A percentile compares a stretch with the other conserved stretches of the same genome.
These are phyloP conservation scores for Gryllus longicercus DNA, from an alignment of 2,888 invertebrate genomes.

Conservation along the genomic window DNA sequence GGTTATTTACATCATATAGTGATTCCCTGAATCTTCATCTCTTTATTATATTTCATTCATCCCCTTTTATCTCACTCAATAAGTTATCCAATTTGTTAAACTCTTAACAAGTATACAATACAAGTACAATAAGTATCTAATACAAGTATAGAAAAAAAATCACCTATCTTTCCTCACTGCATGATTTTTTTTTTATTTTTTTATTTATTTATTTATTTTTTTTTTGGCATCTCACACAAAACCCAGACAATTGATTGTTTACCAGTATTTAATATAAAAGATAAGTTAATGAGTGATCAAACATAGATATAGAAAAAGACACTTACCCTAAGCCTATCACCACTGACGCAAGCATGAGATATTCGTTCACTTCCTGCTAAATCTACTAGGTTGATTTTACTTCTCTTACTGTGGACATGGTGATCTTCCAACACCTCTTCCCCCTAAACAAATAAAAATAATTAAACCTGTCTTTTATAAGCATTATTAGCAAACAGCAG, in stretches of 20 bases:
- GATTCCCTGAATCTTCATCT: too few species aligned
- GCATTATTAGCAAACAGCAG: too few species aligned
- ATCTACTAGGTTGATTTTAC: slow-evolving; percentile 76
- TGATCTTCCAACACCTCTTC: neutral
- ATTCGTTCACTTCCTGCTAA: slow-evolving; percentile 77
- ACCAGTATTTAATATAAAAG: neutral
- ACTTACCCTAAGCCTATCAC: slow-evolving; percentile 60
- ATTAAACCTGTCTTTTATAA: too few species aligned
- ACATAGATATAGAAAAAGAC: too few species aligned
- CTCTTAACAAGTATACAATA: too few species aligned
- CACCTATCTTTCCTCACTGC: too few species aligned
- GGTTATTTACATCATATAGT: slow-evolving; percentile 37
- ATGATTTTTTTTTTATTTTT: neutral
- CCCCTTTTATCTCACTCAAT: too few species aligned
- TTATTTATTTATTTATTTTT: too few species aligned
- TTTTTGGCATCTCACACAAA: neutral
- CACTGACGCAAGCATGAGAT: slow-evolving; percentile 60
- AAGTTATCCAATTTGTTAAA: too few species aligned
- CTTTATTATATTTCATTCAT: too few species aligned
- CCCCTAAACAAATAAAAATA: neutral
- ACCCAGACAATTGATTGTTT: neutral
- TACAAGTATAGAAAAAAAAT: too few species aligned
- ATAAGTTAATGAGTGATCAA: neutral
- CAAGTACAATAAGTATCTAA: too few species aligned
- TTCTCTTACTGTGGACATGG: slow-evolving; percentile 52